Percentiles rank a stretch among this genome's conserved stretches.
These are phyloP conservation scores for Aspidiotus destructor DNA, from an alignment of 2,888 invertebrate species.

Conservation along the genomic window DNA sequence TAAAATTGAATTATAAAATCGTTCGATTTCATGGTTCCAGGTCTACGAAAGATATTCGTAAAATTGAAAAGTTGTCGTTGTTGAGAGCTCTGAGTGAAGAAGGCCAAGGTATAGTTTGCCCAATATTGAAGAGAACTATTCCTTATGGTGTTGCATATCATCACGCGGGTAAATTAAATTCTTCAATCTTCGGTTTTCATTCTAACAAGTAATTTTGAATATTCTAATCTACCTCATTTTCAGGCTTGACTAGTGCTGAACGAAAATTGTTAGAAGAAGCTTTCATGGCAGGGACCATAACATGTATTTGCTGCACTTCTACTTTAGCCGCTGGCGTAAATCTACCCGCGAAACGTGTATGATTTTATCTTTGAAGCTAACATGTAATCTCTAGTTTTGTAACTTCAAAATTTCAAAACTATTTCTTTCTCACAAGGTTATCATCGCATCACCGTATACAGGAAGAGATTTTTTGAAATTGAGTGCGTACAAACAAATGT, in stretches of 20 bases:
- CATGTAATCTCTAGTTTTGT: neutral
- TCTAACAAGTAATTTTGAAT: neutral
- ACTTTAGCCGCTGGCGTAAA: slow-evolving; percentile 97
- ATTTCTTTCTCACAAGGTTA: slow-evolving; percentile 46
- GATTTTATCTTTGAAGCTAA: neutral
- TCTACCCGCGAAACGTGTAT: slow-evolving; percentile 76
- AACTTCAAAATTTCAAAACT: neutral
- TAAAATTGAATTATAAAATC: too few relatives aligned
- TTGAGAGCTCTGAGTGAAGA: slow-evolving; percentile 55
- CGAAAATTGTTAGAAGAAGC: slow-evolving; percentile 72
- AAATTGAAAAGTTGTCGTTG: slow-evolving; percentile 52
- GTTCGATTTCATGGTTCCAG: neutral
- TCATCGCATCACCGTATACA: slow-evolving; percentile 74
- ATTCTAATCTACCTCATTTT: neutral
- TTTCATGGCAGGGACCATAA: slow-evolving; percentile 71
- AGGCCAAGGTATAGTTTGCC: slow-evolving; percentile 56
- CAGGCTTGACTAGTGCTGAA: slow-evolving; percentile 75
- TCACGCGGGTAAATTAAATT: slow-evolving; percentile 55
- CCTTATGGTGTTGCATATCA: slow-evolving; percentile 84
- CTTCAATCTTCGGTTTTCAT: neutral
- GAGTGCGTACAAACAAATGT: slow-evolving; percentile 89
- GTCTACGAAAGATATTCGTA: slow-evolving; percentile 40
- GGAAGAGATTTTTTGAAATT: slow-evolving; percentile 63
- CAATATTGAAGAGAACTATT: slow-evolving; percentile 56
- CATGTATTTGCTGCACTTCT: slow-evolving; percentile 86